A percentile compares a stretch with the other conserved stretches of the same genome.
These are phyloP conservation scores for Ageneiosus marmoratus DNA, from an alignment of 2,113 vertebrate genomes.

Conservation along the genomic window DNA sequence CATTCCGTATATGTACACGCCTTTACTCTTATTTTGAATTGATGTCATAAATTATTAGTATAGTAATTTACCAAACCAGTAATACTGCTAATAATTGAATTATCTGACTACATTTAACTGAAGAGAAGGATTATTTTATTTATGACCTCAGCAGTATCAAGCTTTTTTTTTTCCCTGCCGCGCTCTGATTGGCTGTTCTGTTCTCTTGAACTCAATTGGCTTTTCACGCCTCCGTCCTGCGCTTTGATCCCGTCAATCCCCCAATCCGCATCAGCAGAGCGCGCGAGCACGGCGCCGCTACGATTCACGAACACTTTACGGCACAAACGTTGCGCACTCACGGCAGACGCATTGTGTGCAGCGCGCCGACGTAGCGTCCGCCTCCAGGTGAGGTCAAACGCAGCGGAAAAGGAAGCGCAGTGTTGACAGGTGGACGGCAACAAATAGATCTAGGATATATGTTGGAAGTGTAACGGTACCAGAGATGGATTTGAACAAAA, in stretches of 20 bases:
- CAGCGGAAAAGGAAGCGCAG: constrained; percentile 61
- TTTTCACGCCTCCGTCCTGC: constrained; percentile 30
- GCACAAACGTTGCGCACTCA: constrained; percentile 11
- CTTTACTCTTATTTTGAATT: not conserved
- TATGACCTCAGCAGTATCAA: constrained; percentile 33
- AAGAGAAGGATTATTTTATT: too few species aligned
- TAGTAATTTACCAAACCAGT: not conserved
- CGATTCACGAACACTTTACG: constrained; percentile 69
- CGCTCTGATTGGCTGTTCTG: constrained; percentile 63
- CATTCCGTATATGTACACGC: not conserved
- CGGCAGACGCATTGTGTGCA: not conserved
- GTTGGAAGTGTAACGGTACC: constrained; percentile 1
- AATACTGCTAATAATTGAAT: not conserved
- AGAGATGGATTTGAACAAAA: constrained; percentile 72
- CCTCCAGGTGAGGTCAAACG: constrained; percentile 77
- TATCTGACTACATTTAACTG: not conserved
- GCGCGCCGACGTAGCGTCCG: constrained; percentile 47
- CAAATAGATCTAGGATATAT: constrained; percentile 9
- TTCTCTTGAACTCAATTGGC: constrained; percentile 38
- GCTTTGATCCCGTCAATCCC: constrained; percentile 46
- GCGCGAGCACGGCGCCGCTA: constrained; percentile 34
- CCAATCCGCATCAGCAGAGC: constrained; percentile 44
- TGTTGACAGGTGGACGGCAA: constrained; percentile 66
- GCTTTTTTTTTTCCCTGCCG: constrained; percentile 35
- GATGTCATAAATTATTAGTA: not conserved